Base-by-base conservation (phyloP, 1,140 invertebrate species). In the Megathymus violae region DNA sequence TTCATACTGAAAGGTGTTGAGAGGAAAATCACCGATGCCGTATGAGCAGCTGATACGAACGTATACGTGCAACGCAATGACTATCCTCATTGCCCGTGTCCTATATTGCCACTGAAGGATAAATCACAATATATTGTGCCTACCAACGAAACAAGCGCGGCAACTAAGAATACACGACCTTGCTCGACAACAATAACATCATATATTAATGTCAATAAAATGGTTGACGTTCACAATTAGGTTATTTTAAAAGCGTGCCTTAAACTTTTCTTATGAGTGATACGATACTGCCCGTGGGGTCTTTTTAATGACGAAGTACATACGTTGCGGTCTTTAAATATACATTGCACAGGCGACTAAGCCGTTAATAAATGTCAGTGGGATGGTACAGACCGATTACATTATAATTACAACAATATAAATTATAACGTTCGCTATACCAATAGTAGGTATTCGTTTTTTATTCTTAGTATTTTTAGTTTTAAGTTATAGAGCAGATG, bases 191-290 rank as follows among this genome's bases (percentile, higher is more conserved):
- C 52, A 56, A 54, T 54, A 54, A 54, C 40, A 50, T n/a, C 13
- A 40, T 52, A 40, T 52, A 52, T 52, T 52, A 52, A 17, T 40
- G 50, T 58, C 40, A 56, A 56, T 56, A 56, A 56, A 56, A 44
- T 44, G 40, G 25, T 43, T 44, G 52, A 43, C 38, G 52, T 56
- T 56, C n/a, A 44, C 52, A 56, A 43, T 31, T 43, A 31, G 52
- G 17, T 9, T 16, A 9, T 44, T 27, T 56, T 43, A 44, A 56
- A 56, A 22, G 46, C 11, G n/a, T 46, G 43, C 17, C 43, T 48
- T 13, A 48, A 31, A 48, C n/a, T n/a, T n/a, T n/a, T n/a, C 25
- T 46, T 46, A 22, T 19, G 19, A 31, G 27, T 31, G 27, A 31
- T 7, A 22, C 19, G 19, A 22, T 22, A 3, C 19, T 31, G 27